These are phyloP conservation scores for Crocodylus rhombifer DNA, from an alignment of 2,797 vertebrate species.

Conservation along the genomic window DNA sequence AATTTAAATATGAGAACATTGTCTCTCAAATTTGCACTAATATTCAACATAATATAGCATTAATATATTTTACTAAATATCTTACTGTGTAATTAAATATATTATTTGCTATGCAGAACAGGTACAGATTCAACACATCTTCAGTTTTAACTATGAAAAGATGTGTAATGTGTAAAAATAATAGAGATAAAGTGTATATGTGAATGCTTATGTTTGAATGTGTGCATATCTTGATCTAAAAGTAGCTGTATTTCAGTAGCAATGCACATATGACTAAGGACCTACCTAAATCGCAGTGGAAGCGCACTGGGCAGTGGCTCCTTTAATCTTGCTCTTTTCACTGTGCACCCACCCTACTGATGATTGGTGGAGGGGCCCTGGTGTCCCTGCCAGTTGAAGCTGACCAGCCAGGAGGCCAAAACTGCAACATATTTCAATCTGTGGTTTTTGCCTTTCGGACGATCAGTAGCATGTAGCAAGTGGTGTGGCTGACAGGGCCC, in stretches of 20 bases:
- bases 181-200: accelerated
- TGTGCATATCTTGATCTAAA: background rate
- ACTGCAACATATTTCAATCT: no score
- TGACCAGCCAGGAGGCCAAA: no score
- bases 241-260: background rate
- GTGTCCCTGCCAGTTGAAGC: no score
- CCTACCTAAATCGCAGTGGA: no score
- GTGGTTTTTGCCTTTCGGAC: no score
- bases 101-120: background rate
- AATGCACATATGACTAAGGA: background rate
- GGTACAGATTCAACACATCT: background rate
- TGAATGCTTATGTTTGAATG: accelerated
- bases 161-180: accelerated
- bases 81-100: background rate
- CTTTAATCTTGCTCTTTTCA: no score
- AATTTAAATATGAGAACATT: background rate
- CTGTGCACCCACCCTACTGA: no score
- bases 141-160: background rate
- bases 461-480: no score
- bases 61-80: background rate
- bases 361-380: no score
- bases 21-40: background rate
- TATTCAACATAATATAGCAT: background rate
- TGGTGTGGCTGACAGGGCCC: no score
- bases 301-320: no score